phyloP scores from a whole-genome alignment of 2,113 vertebrate species.

The Antechinus stuartii region DNA sequence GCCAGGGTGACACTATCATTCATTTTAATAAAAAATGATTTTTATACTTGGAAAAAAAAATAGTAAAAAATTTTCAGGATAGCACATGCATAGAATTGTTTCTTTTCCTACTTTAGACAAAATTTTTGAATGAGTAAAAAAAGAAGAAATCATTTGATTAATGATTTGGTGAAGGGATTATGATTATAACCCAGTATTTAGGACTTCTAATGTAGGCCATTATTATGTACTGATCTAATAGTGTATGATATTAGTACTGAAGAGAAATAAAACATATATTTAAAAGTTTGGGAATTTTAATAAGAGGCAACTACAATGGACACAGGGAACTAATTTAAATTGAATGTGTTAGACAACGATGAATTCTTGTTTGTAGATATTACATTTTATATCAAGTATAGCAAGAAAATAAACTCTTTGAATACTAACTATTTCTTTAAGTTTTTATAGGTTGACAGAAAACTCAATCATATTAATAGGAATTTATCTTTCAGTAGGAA shows the following conservation, averaged over 20 bases:
- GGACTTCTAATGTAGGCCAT: not conserved
- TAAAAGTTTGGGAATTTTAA: not conserved
- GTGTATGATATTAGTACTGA: not conserved
- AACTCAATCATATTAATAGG: not conserved
- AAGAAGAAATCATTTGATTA: not conserved
- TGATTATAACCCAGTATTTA: not conserved
- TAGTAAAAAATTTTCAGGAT: not conserved
- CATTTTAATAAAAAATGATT: not conserved
- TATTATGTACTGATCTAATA: not conserved
- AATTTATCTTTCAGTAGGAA: conserved; percentile 9
- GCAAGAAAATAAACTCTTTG: not conserved
- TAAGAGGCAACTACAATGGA: conserved; percentile 18
- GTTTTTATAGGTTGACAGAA: not conserved
- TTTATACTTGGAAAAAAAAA: not conserved
- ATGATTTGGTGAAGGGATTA: not conserved
- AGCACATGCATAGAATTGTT: not conserved
- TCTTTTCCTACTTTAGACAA: not conserved
- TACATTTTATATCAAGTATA: conserved; percentile 32
- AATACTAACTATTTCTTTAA: not conserved
- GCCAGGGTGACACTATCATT: not conserved
- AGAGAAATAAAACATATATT: not conserved
- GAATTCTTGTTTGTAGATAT: not conserved
- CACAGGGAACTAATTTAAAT: not conserved
- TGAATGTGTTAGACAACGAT: not conserved
- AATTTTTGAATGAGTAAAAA: not conserved